phyloP scores from a whole-genome alignment of 2,113 vertebrate species.

The Ailurus styani region DNA sequence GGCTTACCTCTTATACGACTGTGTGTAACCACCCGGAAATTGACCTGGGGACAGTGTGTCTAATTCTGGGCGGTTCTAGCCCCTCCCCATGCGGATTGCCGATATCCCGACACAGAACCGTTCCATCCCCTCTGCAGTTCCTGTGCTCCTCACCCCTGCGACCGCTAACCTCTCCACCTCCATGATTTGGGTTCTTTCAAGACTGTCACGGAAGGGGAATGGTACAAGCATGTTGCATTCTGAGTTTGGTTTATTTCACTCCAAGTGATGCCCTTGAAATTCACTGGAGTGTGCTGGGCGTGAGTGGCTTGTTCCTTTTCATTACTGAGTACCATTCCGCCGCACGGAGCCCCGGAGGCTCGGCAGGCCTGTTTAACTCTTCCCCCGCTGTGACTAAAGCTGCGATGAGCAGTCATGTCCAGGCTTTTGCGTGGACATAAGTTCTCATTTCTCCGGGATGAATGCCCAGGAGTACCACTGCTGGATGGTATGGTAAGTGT shows the following conservation, averaged over 20 bases:
- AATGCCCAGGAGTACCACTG: background rate
- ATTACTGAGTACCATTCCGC: fast-evolving
- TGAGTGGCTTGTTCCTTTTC: background rate
- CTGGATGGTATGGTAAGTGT: background rate
- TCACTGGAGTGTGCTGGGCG: fast-evolving
- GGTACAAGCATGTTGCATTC: background rate
- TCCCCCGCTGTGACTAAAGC: fast-evolving
- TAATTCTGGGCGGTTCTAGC: fast-evolving
- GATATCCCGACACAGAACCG: background rate
- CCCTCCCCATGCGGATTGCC: too few relatives aligned
- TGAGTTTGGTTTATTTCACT: too few relatives aligned
- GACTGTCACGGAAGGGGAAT: background rate
- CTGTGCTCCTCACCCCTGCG: background rate
- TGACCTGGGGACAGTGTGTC: too few relatives aligned
- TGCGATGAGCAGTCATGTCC: fast-evolving
- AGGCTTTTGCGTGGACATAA: background rate
- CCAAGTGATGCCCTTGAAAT: background rate
- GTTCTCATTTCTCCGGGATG: background rate
- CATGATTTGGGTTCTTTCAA: background rate
- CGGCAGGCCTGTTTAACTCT: fast-evolving
- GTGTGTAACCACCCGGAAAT: background rate
- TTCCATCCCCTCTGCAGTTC: fast-evolving
- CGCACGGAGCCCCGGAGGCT: too few relatives aligned
- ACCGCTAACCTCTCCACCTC: background rate
- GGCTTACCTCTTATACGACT: background rate